phyloP scores from a whole-genome alignment of 1,140 invertebrate genomes.

The Nymphalis io region DNA sequence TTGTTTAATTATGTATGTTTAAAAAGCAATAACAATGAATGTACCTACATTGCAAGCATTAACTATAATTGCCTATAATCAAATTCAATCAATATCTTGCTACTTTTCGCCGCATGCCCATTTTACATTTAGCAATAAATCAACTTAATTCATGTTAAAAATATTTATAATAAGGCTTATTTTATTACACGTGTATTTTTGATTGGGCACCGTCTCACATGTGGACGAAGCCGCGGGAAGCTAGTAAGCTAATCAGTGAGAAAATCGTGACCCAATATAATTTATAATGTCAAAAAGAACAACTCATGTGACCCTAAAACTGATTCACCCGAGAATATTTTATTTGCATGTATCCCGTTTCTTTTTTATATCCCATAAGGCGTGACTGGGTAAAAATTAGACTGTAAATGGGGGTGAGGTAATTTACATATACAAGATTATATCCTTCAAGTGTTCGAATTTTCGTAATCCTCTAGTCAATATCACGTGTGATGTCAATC shows the following conservation, averaged over 20 bases:
- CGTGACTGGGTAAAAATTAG: slow-evolving; percentile 67
- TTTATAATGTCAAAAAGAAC: neutral
- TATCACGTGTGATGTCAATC: slow-evolving; percentile 62
- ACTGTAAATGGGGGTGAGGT: slow-evolving; percentile 59
- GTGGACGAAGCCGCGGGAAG: no score
- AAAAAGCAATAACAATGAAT: no score
- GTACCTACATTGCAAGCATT: no score
- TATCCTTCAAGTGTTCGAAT: slow-evolving; percentile 60
- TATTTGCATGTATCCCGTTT: slow-evolving; percentile 19
- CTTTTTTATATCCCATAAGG: slow-evolving; percentile 59
- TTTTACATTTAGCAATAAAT: no score
- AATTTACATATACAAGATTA: slow-evolving; percentile 74
- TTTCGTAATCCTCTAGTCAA: slow-evolving; percentile 53
- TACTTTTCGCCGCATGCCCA: no score
- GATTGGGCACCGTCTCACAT: no score
- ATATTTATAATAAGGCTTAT: no score
- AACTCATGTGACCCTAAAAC: neutral
- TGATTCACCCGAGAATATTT: neutral
- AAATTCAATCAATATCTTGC: no score
- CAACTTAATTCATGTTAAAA: no score
- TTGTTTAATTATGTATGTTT: no score
- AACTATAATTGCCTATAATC: no score
- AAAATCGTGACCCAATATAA: neutral
- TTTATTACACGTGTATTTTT: no score
- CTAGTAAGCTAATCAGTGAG: neutral